These are phyloP conservation scores for Petrocephalus zakoni DNA, from an alignment of 2,113 vertebrate genomes.

Conservation along the genomic window DNA sequence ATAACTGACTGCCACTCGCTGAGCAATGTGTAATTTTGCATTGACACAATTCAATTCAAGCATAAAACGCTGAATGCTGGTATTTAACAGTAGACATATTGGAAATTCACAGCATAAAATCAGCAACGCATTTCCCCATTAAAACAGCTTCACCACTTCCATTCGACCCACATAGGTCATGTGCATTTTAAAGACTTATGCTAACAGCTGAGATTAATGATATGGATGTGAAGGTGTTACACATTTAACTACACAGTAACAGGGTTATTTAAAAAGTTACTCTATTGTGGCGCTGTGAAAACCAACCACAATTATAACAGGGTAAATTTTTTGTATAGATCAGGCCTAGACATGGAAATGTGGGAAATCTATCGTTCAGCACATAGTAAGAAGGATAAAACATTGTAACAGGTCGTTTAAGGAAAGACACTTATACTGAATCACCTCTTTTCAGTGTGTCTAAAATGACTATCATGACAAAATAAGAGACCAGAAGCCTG, in stretches of 20 bases:
- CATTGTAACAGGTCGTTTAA: not conserved
- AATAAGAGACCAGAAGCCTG: not conserved
- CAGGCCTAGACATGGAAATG: not conserved
- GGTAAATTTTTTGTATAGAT: not conserved
- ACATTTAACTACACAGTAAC: not conserved
- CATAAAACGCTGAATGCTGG: not conserved
- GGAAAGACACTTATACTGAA: not conserved
- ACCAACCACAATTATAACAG: not conserved
- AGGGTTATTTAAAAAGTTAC: not conserved
- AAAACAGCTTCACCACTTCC: not conserved
- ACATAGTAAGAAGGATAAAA: not conserved
- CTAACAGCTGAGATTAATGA: not conserved
- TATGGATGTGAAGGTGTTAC: not conserved
- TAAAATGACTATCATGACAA: not conserved
- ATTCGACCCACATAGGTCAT: not conserved
- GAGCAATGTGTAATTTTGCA: too few species aligned
- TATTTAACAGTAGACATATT: not conserved
- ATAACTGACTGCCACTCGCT: not conserved
- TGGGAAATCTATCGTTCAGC: not conserved
- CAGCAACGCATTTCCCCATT: not conserved
- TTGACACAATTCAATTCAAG: not conserved
- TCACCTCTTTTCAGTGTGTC: not conserved
- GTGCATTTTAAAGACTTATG: not conserved
- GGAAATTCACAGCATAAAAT: constrained; percentile 7
- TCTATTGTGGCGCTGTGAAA: not conserved